A percentile compares a stretch with the other conserved stretches of the same genome.
phyloP scores from a whole-genome alignment of 2,113 vertebrate genomes.

The Diglossa brunneiventris region DNA sequence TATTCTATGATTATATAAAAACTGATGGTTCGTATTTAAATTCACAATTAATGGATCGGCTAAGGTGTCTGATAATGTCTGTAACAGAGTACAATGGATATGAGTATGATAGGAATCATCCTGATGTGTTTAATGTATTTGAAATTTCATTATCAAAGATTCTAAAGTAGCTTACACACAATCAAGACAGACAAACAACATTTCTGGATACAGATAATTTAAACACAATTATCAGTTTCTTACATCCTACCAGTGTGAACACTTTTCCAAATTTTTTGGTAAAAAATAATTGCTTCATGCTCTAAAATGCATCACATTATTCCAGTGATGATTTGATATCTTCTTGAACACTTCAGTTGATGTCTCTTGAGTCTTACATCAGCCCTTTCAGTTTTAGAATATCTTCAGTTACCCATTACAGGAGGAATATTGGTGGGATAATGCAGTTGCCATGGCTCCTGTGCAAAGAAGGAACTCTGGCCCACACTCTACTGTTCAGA shows the following conservation, averaged over 20 bases:
- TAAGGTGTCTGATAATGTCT: neutral
- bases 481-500: neutral
- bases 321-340: neutral
- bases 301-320: neutral
- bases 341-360: neutral
- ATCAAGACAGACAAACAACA: neutral
- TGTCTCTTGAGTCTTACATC: neutral
- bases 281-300: neutral
- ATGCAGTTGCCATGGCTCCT: neutral
- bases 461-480: neutral
- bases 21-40: neutral
- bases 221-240: neutral
- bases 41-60: conserved; percentile 29
- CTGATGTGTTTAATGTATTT: neutral
- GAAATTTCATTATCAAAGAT: conserved; percentile 26
- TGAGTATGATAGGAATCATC: neutral
- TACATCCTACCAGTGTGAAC: neutral
- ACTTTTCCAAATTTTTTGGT: neutral
- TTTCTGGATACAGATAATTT: neutral
- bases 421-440: neutral
- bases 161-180: neutral
- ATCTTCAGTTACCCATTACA: neutral
- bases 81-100: neutral
- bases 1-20: neutral
- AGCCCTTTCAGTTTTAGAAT: neutral